phyloP scores from a whole-genome alignment of 2,888 invertebrate species.

The Alitta virens region DNA sequence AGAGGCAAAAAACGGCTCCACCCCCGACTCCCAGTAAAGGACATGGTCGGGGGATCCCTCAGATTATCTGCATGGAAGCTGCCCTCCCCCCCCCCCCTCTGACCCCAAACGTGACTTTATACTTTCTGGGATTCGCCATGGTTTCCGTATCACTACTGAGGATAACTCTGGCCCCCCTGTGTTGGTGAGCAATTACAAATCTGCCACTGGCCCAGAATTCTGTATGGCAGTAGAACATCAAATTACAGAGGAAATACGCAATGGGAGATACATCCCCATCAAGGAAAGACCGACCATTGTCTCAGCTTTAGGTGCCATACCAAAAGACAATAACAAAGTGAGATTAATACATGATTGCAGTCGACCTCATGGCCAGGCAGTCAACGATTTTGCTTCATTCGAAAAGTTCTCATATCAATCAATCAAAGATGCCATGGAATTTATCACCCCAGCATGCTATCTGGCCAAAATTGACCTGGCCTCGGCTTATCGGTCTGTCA shows the following conservation, averaged over 20 bases:
- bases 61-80: no score
- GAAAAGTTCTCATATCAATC: background rate
- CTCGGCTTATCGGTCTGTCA: background rate
- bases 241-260: background rate
- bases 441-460: background rate
- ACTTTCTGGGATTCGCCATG: no score
- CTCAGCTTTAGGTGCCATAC: background rate
- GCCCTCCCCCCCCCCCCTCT: no score
- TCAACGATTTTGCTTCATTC: background rate
- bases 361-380: background rate
- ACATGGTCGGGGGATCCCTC: no score
- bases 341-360: background rate
- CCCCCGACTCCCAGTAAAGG: no score
- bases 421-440: background rate
- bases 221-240: no score
- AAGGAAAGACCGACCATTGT: background rate
- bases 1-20: no score
- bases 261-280: background rate
- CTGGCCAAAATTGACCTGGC: background rate
- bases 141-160: no score
- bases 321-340: background rate
- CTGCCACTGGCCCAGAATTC: no score
- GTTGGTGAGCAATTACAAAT: no score
- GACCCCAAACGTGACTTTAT: no score
- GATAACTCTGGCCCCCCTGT: no score